These are phyloP conservation scores for Oopsacas minuta DNA, from an alignment of 37 sponge, comb jelly and placozoan genomes.

Conservation along the genomic window DNA sequence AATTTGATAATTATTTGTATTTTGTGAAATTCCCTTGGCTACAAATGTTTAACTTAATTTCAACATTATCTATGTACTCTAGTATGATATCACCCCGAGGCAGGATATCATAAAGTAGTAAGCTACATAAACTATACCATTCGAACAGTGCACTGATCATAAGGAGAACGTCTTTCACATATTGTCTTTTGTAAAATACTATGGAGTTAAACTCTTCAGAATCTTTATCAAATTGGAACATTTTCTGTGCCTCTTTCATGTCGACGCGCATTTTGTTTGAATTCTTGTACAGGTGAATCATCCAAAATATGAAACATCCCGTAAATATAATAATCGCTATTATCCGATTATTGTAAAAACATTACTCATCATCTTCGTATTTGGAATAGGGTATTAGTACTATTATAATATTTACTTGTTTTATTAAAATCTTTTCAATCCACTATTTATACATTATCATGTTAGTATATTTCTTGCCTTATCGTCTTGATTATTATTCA, in stretches of 20 bases:
- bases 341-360: too few species aligned
- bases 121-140: background rate
- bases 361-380: too few species aligned
- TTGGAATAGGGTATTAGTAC: too few species aligned
- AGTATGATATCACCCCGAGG: background rate
- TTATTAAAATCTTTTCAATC: too few species aligned
- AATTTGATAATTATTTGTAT: background rate
- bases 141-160: background rate
- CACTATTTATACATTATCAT: too few species aligned
- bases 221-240: background rate
- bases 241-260: background rate
- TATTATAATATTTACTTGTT: too few species aligned
- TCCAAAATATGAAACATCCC: background rate
- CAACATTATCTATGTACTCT: background rate
- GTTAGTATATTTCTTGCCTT: too few species aligned
- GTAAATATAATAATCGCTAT: too few species aligned
- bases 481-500: too few species aligned
- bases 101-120: background rate
- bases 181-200: background rate
- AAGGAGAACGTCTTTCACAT: background rate
- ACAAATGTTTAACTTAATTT: background rate
- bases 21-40: background rate
- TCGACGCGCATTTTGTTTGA: background rate
- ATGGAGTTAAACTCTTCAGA: background rate
- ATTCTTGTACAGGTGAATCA: background rate